Conservation (phyloP, 2,113 vertebrate species). For the Heterotis niloticus region DNA sequence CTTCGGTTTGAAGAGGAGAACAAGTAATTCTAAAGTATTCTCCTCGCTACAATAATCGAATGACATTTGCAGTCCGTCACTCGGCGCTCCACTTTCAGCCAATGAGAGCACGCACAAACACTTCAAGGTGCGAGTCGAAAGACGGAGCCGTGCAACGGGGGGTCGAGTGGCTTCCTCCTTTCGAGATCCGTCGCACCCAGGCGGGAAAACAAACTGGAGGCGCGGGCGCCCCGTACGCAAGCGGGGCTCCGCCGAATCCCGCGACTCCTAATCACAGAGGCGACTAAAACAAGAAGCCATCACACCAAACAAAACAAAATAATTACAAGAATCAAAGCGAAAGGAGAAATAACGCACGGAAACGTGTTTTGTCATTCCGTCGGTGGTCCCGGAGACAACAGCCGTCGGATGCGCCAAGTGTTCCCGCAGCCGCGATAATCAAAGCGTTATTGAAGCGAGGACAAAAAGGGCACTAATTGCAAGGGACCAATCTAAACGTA, state of each 20-base stretch:
- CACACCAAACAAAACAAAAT: conserved; percentile 75
- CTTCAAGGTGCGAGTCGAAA: neutral
- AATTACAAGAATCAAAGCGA: conserved; percentile 71
- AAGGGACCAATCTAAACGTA: conserved; percentile 99
- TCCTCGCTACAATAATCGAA: conserved; percentile 4
- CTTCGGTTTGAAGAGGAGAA: conserved; percentile 28
- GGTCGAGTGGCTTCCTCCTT: neutral
- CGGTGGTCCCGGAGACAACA: conserved; percentile 99
- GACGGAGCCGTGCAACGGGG: neutral
- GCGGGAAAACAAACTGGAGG: conserved; percentile 56
- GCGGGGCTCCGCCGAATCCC: conserved; percentile 79
- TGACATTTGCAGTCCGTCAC: neutral
- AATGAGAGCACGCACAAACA: neutral
- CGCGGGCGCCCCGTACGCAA: conserved; percentile 62
- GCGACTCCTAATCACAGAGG: conserved; percentile 99
- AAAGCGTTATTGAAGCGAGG: conserved; percentile 99
- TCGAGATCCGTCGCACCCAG: neutral
- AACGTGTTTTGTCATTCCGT: conserved; percentile 99
- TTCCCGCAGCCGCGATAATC: conserved; percentile 99
- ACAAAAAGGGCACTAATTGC: conserved; percentile 99
- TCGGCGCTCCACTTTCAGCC: neutral
- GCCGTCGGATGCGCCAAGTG: conserved; percentile 98
- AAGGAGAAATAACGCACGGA: conserved; percentile 91
- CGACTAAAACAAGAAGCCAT: conserved; percentile 89
- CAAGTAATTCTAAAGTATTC: conserved; percentile 15